Conservation (phyloP, 2,797 vertebrate species). For the Semotilus atromaculatus region DNA sequence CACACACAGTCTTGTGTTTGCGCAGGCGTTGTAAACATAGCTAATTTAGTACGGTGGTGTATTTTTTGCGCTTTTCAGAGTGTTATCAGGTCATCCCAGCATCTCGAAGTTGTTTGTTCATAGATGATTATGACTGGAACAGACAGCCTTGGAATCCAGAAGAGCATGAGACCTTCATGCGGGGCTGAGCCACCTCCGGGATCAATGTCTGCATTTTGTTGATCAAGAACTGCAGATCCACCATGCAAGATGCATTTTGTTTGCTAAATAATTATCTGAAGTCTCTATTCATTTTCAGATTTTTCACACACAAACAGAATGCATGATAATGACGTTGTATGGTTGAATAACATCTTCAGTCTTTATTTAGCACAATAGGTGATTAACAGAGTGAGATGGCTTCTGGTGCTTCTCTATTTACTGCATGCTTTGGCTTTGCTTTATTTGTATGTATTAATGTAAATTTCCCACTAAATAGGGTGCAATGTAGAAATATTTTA, state of each 20-base stretch:
- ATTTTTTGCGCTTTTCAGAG: constrained; percentile 60
- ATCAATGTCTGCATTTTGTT: constrained; percentile 79
- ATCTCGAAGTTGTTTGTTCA: constrained; percentile 77
- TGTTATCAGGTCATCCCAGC: constrained; percentile 64
- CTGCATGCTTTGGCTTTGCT: not conserved
- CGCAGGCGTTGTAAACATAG: constrained; percentile 67
- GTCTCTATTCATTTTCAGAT: constrained; percentile 75
- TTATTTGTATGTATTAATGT: not conserved
- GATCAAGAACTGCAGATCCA: constrained; percentile 70
- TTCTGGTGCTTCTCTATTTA: constrained; percentile 46
- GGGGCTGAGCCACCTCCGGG: constrained; percentile 69
- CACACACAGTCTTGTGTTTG: constrained; percentile 53
- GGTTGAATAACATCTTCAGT: constrained; percentile 67
- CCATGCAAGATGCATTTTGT: constrained; percentile 79
- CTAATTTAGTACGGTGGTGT: constrained; percentile 72
- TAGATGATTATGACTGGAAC: constrained; percentile 74
- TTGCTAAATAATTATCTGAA: constrained; percentile 70
- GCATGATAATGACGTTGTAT: constrained; percentile 66
- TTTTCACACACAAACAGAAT: constrained; percentile 73
- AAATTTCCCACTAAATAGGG: constrained; percentile 15
- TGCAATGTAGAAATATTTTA: not conserved
- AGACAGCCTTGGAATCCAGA: constrained; percentile 68
- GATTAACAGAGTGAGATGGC: constrained; percentile 60
- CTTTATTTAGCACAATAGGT: constrained; percentile 71
- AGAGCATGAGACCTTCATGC: constrained; percentile 78